Evolutionary conservation across 2,113 vertebrate genomes (phyloP).

Genomic region (Podarcis raffonei): DNA sequence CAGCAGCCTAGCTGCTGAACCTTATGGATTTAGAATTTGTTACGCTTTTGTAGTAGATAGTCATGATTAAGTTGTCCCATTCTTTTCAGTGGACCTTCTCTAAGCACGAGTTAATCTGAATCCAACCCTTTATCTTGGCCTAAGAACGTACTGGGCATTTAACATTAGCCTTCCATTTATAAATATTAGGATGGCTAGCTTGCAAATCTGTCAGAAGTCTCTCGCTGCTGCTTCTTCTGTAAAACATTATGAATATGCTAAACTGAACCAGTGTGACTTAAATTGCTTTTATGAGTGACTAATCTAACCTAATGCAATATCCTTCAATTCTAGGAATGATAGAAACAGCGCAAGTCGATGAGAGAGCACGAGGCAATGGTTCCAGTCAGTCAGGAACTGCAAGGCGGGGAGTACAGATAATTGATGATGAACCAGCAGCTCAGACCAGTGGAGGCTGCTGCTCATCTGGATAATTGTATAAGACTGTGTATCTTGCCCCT

Average conservation of each 20-base stretch:
- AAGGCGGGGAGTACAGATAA: slow-evolving; percentile 94
- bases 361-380: slow-evolving; percentile 91
- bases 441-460: slow-evolving; percentile 90
- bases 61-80: background rate
- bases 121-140: background rate
- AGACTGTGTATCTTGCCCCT: slow-evolving; percentile 80
- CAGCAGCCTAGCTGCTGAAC: background rate
- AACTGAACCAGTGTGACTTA: background rate
- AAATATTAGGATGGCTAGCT: background rate
- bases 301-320: slow-evolving; percentile 13
- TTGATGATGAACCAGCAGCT: slow-evolving; percentile 92
- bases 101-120: background rate
- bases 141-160: background rate
- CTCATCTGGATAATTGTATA: slow-evolving; percentile 87
- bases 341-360: slow-evolving; percentile 93
- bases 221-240: background rate
- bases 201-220: background rate
- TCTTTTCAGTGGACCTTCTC: background rate
- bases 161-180: background rate
- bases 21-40: background rate
- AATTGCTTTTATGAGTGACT: background rate
- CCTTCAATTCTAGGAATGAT: slow-evolving; percentile 88
- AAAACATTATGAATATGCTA: background rate
- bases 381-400: slow-evolving; percentile 82
- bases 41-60: background rate